phyloP scores from a whole-genome alignment of 2,797 vertebrate genomes.

The Cossypha heuglini region DNA sequence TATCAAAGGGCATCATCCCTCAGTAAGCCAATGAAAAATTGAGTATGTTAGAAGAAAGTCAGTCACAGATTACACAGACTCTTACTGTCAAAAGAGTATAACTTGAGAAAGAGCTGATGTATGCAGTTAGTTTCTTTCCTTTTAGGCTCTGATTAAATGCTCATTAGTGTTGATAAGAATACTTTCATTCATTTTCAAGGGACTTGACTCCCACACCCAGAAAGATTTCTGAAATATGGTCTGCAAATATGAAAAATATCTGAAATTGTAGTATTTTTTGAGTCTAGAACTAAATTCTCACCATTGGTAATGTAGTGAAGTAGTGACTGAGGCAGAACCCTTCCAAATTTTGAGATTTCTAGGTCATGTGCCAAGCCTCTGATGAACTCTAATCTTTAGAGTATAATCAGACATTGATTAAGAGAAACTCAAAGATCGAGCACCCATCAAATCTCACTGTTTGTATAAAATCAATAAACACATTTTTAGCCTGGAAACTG shows the following conservation, averaged over 20 bases:
- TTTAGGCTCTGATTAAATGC: conserved; percentile 4
- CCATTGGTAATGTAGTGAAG: background rate
- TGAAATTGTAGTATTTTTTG: background rate
- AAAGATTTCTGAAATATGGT: background rate
- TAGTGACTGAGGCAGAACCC: background rate
- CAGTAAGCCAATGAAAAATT: conserved; percentile 20
- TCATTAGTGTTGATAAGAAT: background rate
- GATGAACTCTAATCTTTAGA: background rate
- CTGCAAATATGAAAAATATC: background rate
- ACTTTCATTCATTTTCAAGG: background rate
- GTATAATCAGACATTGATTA: background rate
- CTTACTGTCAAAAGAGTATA: background rate
- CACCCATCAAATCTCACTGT: background rate
- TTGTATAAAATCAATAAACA: background rate
- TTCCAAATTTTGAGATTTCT: background rate
- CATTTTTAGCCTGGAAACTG: background rate
- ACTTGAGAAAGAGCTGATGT: conserved; percentile 2
- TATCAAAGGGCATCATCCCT: conserved; percentile 14
- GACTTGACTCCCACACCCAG: background rate
- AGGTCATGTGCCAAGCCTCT: background rate
- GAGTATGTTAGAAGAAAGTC: background rate
- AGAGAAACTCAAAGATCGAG: background rate
- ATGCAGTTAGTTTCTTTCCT: background rate
- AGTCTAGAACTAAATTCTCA: background rate
- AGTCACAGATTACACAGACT: conserved; percentile 13